Evolutionary conservation across 2,797 vertebrate genomes (phyloP).

Genomic region (Brachymystax lenok): DNA sequence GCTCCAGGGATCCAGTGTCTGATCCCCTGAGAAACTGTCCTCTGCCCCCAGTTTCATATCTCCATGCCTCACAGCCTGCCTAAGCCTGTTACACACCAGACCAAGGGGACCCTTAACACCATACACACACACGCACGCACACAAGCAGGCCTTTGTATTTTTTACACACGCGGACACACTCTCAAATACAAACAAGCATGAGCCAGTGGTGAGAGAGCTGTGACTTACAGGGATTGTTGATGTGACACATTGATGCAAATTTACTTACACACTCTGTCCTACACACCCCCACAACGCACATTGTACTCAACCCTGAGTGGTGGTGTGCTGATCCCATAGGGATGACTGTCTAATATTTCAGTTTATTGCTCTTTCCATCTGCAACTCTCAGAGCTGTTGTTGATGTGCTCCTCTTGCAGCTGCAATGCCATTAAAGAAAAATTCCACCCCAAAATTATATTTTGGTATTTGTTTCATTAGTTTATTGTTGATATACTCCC

Average conservation of each 20-base stretch:
- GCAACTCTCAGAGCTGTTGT: not conserved
- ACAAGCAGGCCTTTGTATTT: not conserved
- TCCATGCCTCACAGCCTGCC: constrained; percentile 39
- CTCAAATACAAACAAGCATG: constrained; percentile 10
- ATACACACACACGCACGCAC: not conserved
- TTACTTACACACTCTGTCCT: too few species aligned
- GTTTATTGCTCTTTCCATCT: constrained; percentile 1
- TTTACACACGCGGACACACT: constrained; percentile 5
- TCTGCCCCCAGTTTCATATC: constrained; percentile 34
- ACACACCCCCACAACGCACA: constrained; percentile 14
- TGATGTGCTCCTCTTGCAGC: constrained; percentile 32
- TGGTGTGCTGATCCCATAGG: constrained; percentile 49
- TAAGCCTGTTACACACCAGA: not conserved
- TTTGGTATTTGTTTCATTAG: too few species aligned
- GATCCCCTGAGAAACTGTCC: constrained; percentile 56
- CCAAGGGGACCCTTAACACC: not conserved
- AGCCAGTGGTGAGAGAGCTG: too few species aligned
- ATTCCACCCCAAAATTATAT: too few species aligned
- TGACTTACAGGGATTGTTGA: too few species aligned
- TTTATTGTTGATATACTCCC: too few species aligned
- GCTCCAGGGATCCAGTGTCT: constrained; percentile 23
- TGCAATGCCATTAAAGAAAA: constrained; percentile 25
- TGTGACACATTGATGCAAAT: too few species aligned
- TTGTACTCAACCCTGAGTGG: constrained; percentile 40
- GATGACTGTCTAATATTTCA: constrained; percentile 28